Percentiles rank a stretch among this genome's conserved stretches.
Conservation (phyloP, 2,888 invertebrate species). For the Physocephala rufipes region DNA sequence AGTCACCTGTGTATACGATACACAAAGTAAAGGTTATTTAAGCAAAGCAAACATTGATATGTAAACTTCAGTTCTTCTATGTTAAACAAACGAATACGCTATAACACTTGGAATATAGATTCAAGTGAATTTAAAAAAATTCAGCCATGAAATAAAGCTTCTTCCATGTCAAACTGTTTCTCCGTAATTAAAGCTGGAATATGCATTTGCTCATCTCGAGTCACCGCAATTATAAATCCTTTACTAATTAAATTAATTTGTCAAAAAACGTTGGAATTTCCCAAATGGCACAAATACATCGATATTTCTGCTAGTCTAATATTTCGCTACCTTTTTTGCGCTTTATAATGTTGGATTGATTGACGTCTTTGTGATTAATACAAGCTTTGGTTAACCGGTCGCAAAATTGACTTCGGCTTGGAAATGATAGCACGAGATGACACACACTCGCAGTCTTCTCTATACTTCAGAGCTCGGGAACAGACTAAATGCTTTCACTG, state of each 20-base stretch:
- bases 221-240: conserved; percentile 2
- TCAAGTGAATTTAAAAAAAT: not conserved
- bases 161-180: not conserved
- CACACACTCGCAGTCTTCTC: not conserved
- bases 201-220: not conserved
- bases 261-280: conserved; percentile 7
- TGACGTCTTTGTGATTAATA: not conserved
- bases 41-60: too few relatives aligned
- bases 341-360: conserved; percentile 42
- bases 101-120: not conserved
- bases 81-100: not conserved
- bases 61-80: not conserved
- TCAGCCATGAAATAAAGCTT: not conserved
- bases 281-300: not conserved
- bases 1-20: too few relatives aligned
- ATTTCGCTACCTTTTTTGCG: not conserved
- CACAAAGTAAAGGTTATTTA: too few relatives aligned
- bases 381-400: conserved; percentile 45
- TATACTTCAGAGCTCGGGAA: conserved; percentile 9
- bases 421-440: not conserved
- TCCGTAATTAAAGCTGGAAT: not conserved
- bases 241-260: not conserved
- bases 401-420: not conserved
- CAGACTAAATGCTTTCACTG: conserved; percentile 27
- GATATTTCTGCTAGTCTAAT: not conserved